Conservation (phyloP, 1,140 invertebrate species). For the Oryzaephilus surinamensis region DNA sequence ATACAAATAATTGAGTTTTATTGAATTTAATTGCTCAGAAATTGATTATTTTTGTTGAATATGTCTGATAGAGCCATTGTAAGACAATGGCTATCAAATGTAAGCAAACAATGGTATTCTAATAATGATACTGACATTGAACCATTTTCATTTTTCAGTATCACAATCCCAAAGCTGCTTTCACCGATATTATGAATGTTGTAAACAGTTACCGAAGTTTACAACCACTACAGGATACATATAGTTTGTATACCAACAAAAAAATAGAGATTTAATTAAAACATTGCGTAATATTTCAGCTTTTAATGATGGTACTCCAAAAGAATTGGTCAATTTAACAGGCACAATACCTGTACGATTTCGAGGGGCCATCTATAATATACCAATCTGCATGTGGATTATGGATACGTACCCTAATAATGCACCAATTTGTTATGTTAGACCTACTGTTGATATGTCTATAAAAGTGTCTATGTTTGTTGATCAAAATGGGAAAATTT, state of each 20-base stretch:
- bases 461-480: conserved; percentile 92
- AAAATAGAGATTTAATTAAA: conserved; percentile 25
- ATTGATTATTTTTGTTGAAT: too few relatives aligned
- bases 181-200: conserved; percentile 59
- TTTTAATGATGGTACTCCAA: conserved; percentile 80
- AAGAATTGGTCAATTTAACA: conserved; percentile 72
- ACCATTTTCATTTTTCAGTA: conserved; percentile 42
- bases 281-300: conserved; percentile 48
- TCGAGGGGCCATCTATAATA: conserved; percentile 88
- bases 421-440: conserved; percentile 96
- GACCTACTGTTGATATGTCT: conserved; percentile 89
- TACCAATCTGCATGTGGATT: conserved; percentile 93
- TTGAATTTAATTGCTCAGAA: too few relatives aligned
- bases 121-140: background rate
- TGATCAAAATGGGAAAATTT: conserved; percentile 91
- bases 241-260: conserved; percentile 43
- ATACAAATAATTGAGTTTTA: too few relatives aligned
- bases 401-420: conserved; percentile 95
- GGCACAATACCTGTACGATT: conserved; percentile 90
- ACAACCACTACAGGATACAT: conserved; percentile 48
- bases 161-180: conserved; percentile 63
- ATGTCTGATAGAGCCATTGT: too few relatives aligned
- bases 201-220: conserved; percentile 64
- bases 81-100: conserved; percentile 7
- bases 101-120: background rate